Evolutionary conservation across 1,140 invertebrate genomes (phyloP).

Genomic region (Trichonephila inaurata): DNA sequence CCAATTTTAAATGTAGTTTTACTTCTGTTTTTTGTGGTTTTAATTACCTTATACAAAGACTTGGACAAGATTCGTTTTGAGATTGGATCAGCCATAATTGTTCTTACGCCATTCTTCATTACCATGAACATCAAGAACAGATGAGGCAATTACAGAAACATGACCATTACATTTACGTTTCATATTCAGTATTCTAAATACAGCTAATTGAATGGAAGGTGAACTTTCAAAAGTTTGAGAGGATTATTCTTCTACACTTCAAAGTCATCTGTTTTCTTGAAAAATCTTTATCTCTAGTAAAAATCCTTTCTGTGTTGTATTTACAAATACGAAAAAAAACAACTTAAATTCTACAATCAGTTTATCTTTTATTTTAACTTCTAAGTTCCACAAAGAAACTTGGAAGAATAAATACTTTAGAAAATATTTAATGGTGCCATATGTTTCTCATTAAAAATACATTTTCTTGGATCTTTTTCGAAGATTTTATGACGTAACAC

Average conservation of each 20-base stretch:
- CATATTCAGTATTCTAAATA: too few species aligned
- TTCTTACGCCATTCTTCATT: too few species aligned
- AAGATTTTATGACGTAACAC: neutral
- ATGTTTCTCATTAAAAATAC: slow-evolving; percentile 10
- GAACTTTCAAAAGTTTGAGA: neutral
- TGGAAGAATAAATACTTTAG: neutral
- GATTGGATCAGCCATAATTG: too few species aligned
- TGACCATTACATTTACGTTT: too few species aligned
- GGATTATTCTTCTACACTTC: neutral
- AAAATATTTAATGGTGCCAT: neutral
- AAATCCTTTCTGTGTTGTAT: too few species aligned
- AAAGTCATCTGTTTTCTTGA: neutral
- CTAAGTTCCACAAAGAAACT: neutral
- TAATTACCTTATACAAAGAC: too few species aligned
- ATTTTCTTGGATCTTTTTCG: neutral
- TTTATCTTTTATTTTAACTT: neutral
- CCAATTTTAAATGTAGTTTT: too few species aligned
- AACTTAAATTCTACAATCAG: neutral
- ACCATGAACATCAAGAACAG: too few species aligned
- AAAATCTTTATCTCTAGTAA: neutral
- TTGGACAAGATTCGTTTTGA: too few species aligned
- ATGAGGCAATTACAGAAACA: too few species aligned
- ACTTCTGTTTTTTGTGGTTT: too few species aligned
- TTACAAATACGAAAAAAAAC: too few species aligned
- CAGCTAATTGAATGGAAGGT: neutral